phyloP scores from a whole-genome alignment of 2,797 vertebrate species.

The Characodon lateralis region DNA sequence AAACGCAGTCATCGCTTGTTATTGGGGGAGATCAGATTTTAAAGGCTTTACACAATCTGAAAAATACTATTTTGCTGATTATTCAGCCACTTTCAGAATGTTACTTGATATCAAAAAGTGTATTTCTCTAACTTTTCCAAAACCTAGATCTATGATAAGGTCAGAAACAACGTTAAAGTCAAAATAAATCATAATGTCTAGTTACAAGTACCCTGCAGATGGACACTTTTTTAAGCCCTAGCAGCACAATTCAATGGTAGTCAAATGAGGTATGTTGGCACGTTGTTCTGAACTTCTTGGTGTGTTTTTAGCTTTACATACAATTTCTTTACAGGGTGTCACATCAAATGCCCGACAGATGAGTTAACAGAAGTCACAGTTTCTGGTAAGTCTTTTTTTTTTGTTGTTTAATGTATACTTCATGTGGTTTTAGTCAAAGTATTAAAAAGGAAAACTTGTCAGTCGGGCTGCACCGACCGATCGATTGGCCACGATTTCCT shows the following conservation, averaged over 20 bases:
- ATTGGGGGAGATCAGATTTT: background rate
- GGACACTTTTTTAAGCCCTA: background rate
- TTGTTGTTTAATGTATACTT: background rate
- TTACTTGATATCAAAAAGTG: background rate
- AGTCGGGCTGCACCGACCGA: background rate
- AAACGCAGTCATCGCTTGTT: background rate
- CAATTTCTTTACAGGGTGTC: no score
- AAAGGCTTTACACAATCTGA: background rate
- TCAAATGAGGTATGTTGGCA: background rate
- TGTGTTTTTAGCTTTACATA: background rate
- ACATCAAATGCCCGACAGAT: no score
- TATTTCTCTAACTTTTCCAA: background rate
- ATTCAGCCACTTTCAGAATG: background rate
- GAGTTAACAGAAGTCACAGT: no score
- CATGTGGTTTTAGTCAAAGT: background rate
- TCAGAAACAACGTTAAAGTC: background rate
- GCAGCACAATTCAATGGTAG: background rate
- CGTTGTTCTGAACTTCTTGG: background rate
- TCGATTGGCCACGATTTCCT: no score
- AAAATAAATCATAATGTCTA: background rate
- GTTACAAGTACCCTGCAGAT: background rate
- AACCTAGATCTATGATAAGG: background rate
- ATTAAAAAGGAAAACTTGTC: background rate
- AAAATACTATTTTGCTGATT: background rate
- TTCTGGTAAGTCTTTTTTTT: background rate